phyloP scores from a whole-genome alignment of 2,888 invertebrate genomes.

The Andrena minutula region DNA sequence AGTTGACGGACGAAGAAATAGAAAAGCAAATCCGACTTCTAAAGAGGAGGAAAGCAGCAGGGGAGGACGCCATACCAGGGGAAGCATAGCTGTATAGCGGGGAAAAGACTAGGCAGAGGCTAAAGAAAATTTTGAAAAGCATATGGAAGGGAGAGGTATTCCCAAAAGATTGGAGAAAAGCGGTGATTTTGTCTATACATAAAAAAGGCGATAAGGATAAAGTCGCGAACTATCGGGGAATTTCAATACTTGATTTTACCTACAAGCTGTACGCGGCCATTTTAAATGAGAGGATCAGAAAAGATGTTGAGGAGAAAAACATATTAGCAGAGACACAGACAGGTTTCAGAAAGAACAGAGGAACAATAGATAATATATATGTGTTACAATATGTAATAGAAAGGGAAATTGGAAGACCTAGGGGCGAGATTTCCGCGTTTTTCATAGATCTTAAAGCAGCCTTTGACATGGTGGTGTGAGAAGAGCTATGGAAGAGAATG shows the following conservation, averaged over 20 bases:
- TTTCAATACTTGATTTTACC: not conserved
- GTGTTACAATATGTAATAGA: constrained; percentile 3
- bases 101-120: not conserved
- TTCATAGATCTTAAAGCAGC: constrained; percentile 12
- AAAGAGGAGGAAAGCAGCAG: constrained; percentile 4
- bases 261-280: constrained; percentile 12
- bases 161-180: not conserved
- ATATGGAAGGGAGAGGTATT: constrained; percentile 2
- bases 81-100: not conserved
- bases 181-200: not conserved
- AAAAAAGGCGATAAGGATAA: constrained; percentile 2
- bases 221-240: not conserved
- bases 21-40: not conserved
- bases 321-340: not conserved
- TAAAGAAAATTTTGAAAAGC: not conserved
- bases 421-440: not conserved
- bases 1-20: not conserved
- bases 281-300: not conserved
- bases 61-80: not conserved
- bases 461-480: not conserved
- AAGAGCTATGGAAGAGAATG: not conserved
- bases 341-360: constrained; percentile 6
- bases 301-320: not conserved
- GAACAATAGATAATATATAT: constrained; percentile 4
- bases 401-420: not conserved